These are phyloP conservation scores for Tenthredo amoena DNA, from an alignment of 2,888 invertebrate species.

Conservation along the genomic window DNA sequence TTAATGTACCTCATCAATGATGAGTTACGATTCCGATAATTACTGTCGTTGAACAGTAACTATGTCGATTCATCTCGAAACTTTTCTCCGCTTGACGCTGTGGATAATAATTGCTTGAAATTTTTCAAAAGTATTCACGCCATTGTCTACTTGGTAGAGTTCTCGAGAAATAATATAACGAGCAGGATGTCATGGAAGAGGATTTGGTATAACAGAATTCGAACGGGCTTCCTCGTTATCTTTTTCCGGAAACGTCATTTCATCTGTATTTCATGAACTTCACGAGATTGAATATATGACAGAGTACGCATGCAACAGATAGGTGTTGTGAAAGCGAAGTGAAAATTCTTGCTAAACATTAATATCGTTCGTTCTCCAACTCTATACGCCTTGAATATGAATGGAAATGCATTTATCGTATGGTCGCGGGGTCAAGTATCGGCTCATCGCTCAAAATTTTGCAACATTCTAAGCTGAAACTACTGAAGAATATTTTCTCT, in stretches of 20 bases:
- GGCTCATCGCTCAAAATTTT: not conserved
- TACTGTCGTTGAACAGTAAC: not conserved
- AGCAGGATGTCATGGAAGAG: not conserved
- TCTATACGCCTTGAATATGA: not conserved
- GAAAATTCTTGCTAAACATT: not conserved
- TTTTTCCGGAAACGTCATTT: not conserved
- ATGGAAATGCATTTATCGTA: not conserved
- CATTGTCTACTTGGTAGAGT: not conserved
- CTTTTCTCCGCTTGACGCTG: not conserved
- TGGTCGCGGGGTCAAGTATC: not conserved
- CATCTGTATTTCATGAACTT: not conserved
- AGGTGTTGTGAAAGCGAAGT: not conserved
- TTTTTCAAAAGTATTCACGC: not conserved
- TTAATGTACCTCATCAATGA: not conserved
- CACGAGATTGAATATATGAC: not conserved
- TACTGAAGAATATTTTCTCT: no score
- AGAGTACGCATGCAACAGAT: not conserved
- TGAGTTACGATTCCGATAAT: not conserved
- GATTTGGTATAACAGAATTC: not conserved
- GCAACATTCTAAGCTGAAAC: not conserved
- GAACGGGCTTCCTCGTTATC: not conserved
- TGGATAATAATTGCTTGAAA: not conserved
- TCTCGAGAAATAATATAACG: not conserved
- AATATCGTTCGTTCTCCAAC: not conserved
- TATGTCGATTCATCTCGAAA: slow-evolving; percentile 8